These are phyloP conservation scores for Zaprionus ornatus DNA, from an alignment of 1,140 invertebrate genomes.

Conservation along the genomic window DNA sequence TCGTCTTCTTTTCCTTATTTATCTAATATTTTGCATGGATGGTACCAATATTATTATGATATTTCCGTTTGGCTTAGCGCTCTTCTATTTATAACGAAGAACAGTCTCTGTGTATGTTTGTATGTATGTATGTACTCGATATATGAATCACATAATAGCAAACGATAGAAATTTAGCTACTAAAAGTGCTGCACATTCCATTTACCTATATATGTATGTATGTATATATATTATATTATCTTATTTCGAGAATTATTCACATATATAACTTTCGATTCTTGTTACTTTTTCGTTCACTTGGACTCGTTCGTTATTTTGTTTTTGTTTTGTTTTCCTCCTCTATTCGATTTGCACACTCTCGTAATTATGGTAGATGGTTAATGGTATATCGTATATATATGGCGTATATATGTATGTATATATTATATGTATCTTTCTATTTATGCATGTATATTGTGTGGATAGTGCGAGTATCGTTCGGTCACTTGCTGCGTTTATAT, in stretches of 20 bases:
- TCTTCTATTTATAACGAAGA: slow-evolving; percentile 70
- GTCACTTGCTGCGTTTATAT: slow-evolving; percentile 34
- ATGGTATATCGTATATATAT: slow-evolving; percentile 9
- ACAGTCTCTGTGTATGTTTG: slow-evolving; percentile 40
- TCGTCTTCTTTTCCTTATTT: slow-evolving; percentile 41
- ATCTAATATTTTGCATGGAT: slow-evolving; percentile 41
- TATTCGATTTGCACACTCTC: slow-evolving; percentile 13
- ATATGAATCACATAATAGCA: slow-evolving; percentile 59
- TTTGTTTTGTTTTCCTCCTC: not conserved
- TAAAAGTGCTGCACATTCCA: slow-evolving; percentile 22
- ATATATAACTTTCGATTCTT: slow-evolving; percentile 41
- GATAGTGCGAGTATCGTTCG: slow-evolving; percentile 67
- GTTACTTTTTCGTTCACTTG: slow-evolving; percentile 26
- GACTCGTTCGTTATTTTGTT: slow-evolving; percentile 32
- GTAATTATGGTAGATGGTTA: slow-evolving; percentile 10
- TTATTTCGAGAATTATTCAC: slow-evolving; percentile 13
- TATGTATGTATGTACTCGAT: slow-evolving; percentile 52
- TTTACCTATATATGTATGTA: slow-evolving; percentile 20
- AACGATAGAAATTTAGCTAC: slow-evolving; percentile 37
- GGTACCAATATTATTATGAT: slow-evolving; percentile 69
- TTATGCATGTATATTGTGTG: slow-evolving; percentile 52
- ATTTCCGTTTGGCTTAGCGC: slow-evolving; percentile 56
- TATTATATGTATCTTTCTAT: slow-evolving; percentile 44
- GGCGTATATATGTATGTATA: slow-evolving; percentile 27
- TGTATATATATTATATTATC: slow-evolving; percentile 52